Evolutionary conservation across 2,888 invertebrate genomes (phyloP).

Genomic region (Pelosia muscerda): DNA sequence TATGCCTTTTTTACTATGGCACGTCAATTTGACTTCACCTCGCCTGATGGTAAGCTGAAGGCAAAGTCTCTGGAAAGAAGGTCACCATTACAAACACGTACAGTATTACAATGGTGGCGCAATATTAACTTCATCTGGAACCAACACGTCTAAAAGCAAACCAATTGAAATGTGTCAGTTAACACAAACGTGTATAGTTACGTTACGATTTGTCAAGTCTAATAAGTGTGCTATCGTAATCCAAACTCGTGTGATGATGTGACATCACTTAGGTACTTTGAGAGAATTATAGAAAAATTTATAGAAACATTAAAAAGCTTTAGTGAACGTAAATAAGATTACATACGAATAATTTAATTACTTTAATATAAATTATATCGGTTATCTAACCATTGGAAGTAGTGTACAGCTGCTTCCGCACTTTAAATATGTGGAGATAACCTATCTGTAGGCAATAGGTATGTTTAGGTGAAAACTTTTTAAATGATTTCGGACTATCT

Average conservation of each 20-base stretch:
- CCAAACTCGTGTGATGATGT: too few relatives aligned
- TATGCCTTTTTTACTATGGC: too few relatives aligned
- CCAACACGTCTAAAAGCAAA: too few relatives aligned
- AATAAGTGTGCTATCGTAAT: neutral
- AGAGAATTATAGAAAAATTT: neutral
- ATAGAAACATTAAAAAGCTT: constrained; percentile 2
- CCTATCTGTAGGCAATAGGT: neutral
- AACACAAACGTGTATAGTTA: too few relatives aligned
- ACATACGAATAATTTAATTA: neutral
- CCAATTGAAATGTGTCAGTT: too few relatives aligned
- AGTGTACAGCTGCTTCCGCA: neutral
- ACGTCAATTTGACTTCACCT: too few relatives aligned
- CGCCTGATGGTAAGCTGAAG: too few relatives aligned
- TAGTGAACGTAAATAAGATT: neutral
- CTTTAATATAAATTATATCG: neutral
- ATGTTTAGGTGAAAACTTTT: neutral
- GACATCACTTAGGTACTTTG: neutral
- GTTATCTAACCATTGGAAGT: neutral
- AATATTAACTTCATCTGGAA: too few relatives aligned
- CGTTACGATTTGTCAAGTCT: too few relatives aligned
- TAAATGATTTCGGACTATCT: neutral
- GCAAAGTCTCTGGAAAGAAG: too few relatives aligned
- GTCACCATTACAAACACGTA: too few relatives aligned
- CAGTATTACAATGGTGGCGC: too few relatives aligned
- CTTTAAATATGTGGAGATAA: neutral